phyloP scores from a whole-genome alignment of 2,113 vertebrate species.

The Antechinus flavipes region DNA sequence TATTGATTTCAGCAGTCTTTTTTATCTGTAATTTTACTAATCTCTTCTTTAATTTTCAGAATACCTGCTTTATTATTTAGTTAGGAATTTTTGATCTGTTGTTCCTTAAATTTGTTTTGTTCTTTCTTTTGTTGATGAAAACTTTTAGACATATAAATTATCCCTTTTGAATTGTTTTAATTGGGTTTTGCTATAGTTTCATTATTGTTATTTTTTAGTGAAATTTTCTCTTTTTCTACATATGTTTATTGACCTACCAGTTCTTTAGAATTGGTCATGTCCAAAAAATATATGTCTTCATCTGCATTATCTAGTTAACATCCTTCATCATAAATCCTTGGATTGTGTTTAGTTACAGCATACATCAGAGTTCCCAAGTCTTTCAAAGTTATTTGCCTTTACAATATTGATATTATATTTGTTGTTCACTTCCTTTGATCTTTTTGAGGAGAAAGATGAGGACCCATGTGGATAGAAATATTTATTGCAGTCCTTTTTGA shows the following conservation, averaged over 20 bases:
- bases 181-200: neutral
- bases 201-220: neutral
- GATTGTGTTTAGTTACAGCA: neutral
- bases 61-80: neutral
- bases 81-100: neutral
- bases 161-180: neutral
- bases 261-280: neutral
- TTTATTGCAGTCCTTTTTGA: too few species aligned
- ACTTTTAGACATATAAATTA: neutral
- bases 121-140: neutral
- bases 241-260: neutral
- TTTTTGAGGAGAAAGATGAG: too few species aligned
- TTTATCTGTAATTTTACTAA: neutral
- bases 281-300: neutral
- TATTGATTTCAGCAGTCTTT: neutral
- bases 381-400: too few species aligned
- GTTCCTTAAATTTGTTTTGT: neutral
- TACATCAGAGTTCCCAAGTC: too few species aligned
- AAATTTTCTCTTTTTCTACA: neutral
- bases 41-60: neutral
- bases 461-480: too few species aligned
- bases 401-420: too few species aligned
- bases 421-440: too few species aligned
- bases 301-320: neutral
- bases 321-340: neutral